Evolutionary conservation across 2,797 vertebrate species (phyloP), one percentile per base, ranked within the genome.

Genomic region (Oreortyx pictus): DNA sequence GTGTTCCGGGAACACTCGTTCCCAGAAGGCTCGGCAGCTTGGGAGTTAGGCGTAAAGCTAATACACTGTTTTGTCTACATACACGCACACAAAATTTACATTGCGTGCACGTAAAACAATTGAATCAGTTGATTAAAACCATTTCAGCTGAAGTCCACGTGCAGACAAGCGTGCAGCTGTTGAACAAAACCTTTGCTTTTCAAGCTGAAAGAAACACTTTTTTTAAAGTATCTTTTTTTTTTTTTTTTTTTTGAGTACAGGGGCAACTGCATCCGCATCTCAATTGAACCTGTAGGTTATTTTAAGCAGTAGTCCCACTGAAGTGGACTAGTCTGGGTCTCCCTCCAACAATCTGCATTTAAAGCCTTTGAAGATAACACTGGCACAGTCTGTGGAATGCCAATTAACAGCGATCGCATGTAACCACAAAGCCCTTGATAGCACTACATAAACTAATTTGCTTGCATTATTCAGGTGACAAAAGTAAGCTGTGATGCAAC

Each of bases 401-500:
- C 54, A 70, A 85, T 68, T 79, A 92, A 68, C 54, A 74, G 27
- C 4, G 10, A 44, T 64, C 71, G 75, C 83, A 49, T 14, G 88
- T 88, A 64, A 77, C 49, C 60, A 77, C 47, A 23, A 87, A 79
- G 72, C 56, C 75, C 57, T 67, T 59, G 41, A 50, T 16, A 67
- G 35, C 31, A 41, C 33, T 23, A 27, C 33, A n/a, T 33, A 39
- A 88, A 49, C 22, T 35, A 52, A 82, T 71, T 46, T 57, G 56
- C n/a, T 74, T 71, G 20, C 1, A 1, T 44, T 41, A 33, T 44
- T 25, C 22, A 33, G 16, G 56, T 43, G 46, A 87, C 50, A 82
- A 54, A 84, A 90, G 39, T 62, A 52, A 66, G 24, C 66, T 87
- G 71, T 90, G 71, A 84, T 83, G 84, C 68, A 94, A 93, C 74